Evolutionary conservation across 2,113 vertebrate genomes (phyloP).

Genomic region (Varanus komodoensis): DNA sequence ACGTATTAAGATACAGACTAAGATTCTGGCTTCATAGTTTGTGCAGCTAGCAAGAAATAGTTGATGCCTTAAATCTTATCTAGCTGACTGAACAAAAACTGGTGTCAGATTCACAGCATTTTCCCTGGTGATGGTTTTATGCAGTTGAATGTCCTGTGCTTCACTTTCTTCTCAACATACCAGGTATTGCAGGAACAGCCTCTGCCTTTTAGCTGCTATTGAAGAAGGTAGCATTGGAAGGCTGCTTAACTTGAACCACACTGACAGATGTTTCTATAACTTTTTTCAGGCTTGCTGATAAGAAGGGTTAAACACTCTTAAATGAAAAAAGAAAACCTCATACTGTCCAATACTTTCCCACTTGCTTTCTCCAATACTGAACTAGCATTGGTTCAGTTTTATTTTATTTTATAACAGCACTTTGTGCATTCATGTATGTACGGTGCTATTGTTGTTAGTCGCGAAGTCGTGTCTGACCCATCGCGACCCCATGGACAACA

Average conservation of each 20-base stretch:
- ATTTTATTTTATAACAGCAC: not conserved
- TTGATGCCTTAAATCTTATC: not conserved
- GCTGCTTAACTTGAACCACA: not conserved
- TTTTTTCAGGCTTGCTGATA: not conserved
- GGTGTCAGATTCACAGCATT: not conserved
- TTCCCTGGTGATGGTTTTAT: no score
- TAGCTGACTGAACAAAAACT: no score
- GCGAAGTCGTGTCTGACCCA: no score
- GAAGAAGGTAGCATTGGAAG: not conserved
- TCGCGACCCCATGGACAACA: no score
- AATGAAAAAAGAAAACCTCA: not conserved
- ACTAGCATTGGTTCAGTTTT: not conserved
- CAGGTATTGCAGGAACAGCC: not conserved
- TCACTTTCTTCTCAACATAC: not conserved
- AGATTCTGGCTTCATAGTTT: not conserved
- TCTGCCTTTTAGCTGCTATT: not conserved
- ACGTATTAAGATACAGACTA: not conserved
- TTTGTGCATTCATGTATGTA: not conserved
- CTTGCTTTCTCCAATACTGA: not conserved
- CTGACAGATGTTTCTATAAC: not conserved
- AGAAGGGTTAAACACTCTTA: not conserved
- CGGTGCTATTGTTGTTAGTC: not conserved
- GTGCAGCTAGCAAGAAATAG: not conserved
- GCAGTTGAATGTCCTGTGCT: not conserved
- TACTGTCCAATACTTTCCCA: not conserved